Conservation (phyloP, 2,113 vertebrate genomes). For the Phodopus roborovskii region DNA sequence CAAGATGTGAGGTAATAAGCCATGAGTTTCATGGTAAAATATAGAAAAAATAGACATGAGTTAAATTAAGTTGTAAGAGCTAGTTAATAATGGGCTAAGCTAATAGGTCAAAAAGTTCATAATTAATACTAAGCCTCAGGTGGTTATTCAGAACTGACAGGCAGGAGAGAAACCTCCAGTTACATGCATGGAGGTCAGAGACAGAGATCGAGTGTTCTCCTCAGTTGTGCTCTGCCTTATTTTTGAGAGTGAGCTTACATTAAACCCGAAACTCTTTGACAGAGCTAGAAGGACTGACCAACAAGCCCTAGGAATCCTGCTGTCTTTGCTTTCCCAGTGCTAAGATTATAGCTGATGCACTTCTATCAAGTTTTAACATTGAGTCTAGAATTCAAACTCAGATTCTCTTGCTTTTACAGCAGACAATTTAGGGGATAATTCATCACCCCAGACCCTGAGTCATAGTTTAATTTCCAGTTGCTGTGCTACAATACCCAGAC, state of each 20-base stretch:
- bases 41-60: too few relatives aligned
- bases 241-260: background rate
- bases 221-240: background rate
- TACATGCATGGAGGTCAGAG: fast-evolving
- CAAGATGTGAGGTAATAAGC: too few relatives aligned
- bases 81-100: too few relatives aligned
- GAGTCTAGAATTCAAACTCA: background rate
- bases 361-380: background rate
- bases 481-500: background rate
- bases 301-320: background rate
- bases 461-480: background rate
- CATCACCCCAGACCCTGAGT: background rate
- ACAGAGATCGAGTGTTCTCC: too few relatives aligned
- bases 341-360: background rate
- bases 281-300: background rate
- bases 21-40: too few relatives aligned
- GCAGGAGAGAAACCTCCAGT: too few relatives aligned
- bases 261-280: background rate
- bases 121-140: too few relatives aligned
- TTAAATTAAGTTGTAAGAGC: too few relatives aligned
- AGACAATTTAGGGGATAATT: background rate
- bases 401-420: background rate
- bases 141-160: too few relatives aligned
- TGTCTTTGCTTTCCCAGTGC: background rate
- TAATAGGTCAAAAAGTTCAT: too few relatives aligned